Base-by-base conservation (phyloP, 2,113 vertebrate genomes). In the Callorhinus ursinus region DNA sequence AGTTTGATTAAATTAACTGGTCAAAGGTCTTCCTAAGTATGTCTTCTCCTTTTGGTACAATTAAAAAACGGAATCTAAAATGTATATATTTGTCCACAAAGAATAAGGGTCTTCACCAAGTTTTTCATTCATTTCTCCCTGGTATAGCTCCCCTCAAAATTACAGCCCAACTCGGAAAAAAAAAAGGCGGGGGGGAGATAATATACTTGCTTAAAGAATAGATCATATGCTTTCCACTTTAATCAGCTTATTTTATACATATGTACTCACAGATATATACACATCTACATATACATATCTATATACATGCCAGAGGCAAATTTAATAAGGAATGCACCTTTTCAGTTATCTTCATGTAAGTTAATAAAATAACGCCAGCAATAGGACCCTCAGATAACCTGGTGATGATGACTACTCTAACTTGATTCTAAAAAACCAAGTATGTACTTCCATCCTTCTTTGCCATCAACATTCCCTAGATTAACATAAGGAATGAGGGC, bases 31-130 rank as follows among this genome's bases (percentile, higher is more conserved):
- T 79, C 49, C 76, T 91, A 11, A 86, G 36, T 67, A 42, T 80
- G 15, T 90, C 46, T 93, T 95, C 63, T 94, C 71, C 39, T 82
- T 91, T 86, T 36, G 13, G 33, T 69, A 77, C 12, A 93, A 93
- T 95, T 51, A 82, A 80, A 90, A 95, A 92, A 49, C 49, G 1
- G 87, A 83, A 71, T 53, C 24, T 81, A 95, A 95, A 92, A 67
- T 31, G 21, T 53, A 61, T 61, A 9, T 53, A 81, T 69, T 69
- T 91, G 49, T 55, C 81, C 46, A 49, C 67, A 79, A 92, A 97
- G 42, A 81, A 87, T 55, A n/a, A 84, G 80, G 33, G 13, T 59
- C 57, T 69, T 49, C 21, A 84, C 28, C 28, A 92, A 49, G 46
- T 53, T 46, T 94, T 95, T 91, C 49, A 90, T 57, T 85, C 33